Evolutionary conservation across 2,888 invertebrate species (phyloP).

Genomic region (Tetrapedia diversipes): DNA sequence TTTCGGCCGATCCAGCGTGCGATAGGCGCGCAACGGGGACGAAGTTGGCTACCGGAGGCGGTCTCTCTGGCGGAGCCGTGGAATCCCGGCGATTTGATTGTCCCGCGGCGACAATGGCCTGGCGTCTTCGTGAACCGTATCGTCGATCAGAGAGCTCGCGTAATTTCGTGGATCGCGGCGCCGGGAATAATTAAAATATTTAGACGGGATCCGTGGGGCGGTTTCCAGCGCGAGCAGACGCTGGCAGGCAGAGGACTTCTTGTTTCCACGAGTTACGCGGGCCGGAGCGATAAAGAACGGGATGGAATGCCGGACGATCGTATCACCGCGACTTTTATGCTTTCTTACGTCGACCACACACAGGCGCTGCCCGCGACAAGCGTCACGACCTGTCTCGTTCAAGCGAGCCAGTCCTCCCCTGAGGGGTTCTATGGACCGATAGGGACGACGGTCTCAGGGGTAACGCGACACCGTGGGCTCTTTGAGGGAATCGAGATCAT

Average conservation of each 20-base stretch:
- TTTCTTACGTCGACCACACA: slow-evolving; percentile 72
- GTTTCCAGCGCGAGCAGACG: slow-evolving; percentile 9
- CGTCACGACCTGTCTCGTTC: slow-evolving; percentile 47
- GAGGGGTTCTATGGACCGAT: slow-evolving; percentile 51
- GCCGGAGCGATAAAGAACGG: slow-evolving; percentile 72
- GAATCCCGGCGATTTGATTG: slow-evolving; percentile 64
- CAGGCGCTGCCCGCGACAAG: slow-evolving; percentile 40
- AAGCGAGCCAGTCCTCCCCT: slow-evolving; percentile 54
- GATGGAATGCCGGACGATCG: slow-evolving; percentile 74
- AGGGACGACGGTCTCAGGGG: slow-evolving; percentile 64
- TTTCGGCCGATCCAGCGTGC: slow-evolving; percentile 34
- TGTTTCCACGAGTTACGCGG: slow-evolving; percentile 42
- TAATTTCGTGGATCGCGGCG: slow-evolving; percentile 50
- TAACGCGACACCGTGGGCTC: slow-evolving; percentile 62
- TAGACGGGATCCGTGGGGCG: slow-evolving; percentile 42
- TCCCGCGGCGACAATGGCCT: slow-evolving; percentile 52
- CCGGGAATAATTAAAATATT: slow-evolving; percentile 72
- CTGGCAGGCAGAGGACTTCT: slow-evolving; percentile 20
- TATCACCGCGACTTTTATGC: slow-evolving; percentile 75
- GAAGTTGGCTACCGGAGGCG: slow-evolving; percentile 8
- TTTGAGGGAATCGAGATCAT: slow-evolving; percentile 58
- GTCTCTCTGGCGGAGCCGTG: neutral
- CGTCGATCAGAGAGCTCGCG: slow-evolving; percentile 49
- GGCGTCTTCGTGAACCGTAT: slow-evolving; percentile 21
- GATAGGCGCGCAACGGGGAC: slow-evolving; percentile 36